These are phyloP conservation scores for Rhagium mordax DNA, from an alignment of 2,888 invertebrate genomes.

Conservation along the genomic window DNA sequence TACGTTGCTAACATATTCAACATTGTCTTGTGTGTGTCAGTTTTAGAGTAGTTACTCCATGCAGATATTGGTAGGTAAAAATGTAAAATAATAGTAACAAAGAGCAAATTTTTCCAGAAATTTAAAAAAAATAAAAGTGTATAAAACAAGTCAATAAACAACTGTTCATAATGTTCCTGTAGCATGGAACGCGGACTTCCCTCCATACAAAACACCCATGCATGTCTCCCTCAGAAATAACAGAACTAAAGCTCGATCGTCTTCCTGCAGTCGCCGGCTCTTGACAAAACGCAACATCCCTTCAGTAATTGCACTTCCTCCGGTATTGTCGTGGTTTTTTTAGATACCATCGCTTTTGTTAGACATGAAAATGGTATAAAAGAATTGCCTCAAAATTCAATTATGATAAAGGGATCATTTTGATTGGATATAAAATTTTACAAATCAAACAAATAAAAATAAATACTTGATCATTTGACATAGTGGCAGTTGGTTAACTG, in stretches of 20 bases:
- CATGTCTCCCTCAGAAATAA: constrained; percentile 38
- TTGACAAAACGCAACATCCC: constrained; percentile 53
- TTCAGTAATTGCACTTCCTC: constrained; percentile 53
- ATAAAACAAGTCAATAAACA: not conserved
- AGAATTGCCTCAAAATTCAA: constrained; percentile 31
- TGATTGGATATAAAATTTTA: constrained; percentile 41
- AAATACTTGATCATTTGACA: not conserved
- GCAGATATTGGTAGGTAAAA: too few relatives aligned
- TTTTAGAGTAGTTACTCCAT: too few relatives aligned
- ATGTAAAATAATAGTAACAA: too few relatives aligned
- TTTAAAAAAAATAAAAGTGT: not conserved
- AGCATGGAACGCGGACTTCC: not conserved
- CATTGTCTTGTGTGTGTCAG: too few relatives aligned
- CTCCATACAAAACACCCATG: not conserved
- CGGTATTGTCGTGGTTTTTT: constrained; percentile 47
- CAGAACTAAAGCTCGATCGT: constrained; percentile 43
- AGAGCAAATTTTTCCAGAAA: not conserved
- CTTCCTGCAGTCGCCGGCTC: constrained; percentile 44
- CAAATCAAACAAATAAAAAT: constrained; percentile 20
- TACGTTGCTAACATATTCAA: too few relatives aligned
- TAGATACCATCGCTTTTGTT: constrained; percentile 47
- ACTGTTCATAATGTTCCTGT: not conserved
- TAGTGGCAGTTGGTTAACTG: too few relatives aligned
- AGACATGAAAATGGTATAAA: constrained; percentile 32
- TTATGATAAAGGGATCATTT: constrained; percentile 35